Conservation (phyloP, 2,888 invertebrate genomes). For the Drosophila neonasuta region DNA sequence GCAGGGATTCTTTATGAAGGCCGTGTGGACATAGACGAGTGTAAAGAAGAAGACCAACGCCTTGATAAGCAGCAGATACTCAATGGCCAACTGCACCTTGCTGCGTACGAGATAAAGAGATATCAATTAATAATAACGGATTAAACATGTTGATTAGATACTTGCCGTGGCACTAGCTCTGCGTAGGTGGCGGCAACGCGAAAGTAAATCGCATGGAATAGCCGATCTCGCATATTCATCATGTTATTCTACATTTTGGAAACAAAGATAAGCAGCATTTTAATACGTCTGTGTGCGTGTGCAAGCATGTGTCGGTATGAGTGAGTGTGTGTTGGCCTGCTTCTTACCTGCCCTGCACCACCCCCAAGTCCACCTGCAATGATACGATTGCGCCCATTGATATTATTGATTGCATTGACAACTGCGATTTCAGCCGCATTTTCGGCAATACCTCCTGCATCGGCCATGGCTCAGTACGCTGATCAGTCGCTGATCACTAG, state of each 20-base stretch:
- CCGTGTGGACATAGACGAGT: constrained; percentile 96
- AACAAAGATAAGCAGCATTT: constrained; percentile 33
- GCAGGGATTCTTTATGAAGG: constrained; percentile 95
- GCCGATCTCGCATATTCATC: constrained; percentile 92
- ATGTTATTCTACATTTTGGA: constrained; percentile 86
- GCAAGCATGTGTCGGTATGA: background rate
- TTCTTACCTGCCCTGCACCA: constrained; percentile 55
- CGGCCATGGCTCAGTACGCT: constrained; percentile 52
- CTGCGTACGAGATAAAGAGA: constrained; percentile 58
- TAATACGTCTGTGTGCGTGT: background rate
- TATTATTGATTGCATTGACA: constrained; percentile 76
- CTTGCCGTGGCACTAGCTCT: constrained; percentile 91
- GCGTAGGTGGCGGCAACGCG: constrained; percentile 96
- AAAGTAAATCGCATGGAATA: constrained; percentile 97
- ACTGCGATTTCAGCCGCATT: constrained; percentile 68
- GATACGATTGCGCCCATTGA: constrained; percentile 72
- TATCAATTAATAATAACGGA: background rate
- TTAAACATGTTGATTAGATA: constrained; percentile 72
- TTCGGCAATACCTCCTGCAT: constrained; percentile 47
- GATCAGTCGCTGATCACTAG: constrained; percentile 24
- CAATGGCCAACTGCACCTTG: constrained; percentile 77
- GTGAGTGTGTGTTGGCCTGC: background rate
- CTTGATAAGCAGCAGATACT: constrained; percentile 83
- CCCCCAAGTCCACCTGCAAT: constrained; percentile 24
- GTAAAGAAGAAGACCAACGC: constrained; percentile 93